These are phyloP conservation scores for Equus quagga DNA, from an alignment of 2,113 vertebrate species.

Conservation along the genomic window DNA sequence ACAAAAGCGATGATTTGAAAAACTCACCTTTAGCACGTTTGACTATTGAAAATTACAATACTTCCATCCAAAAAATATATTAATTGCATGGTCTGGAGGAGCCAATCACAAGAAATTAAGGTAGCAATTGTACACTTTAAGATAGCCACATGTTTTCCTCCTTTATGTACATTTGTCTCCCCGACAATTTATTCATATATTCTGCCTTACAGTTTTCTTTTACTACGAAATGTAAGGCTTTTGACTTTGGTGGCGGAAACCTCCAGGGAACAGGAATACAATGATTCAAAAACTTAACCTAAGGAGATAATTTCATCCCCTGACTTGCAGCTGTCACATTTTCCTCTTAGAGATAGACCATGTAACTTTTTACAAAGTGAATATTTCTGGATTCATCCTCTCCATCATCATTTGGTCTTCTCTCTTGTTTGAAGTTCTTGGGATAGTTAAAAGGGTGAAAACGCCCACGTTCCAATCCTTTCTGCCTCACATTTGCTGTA, in stretches of 20 bases:
- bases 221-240: conserved; percentile 7
- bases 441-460: conserved; percentile 42
- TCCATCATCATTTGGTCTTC: background rate
- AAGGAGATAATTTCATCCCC: conserved; percentile 51
- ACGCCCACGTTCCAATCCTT: conserved; percentile 19
- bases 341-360: conserved; percentile 18
- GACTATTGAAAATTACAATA: background rate
- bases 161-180: background rate
- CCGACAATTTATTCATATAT: conserved; percentile 42
- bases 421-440: conserved; percentile 43
- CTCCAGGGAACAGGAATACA: background rate
- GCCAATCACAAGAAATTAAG: background rate
- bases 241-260: conserved; percentile 37
- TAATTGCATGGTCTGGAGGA: background rate
- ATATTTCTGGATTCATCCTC: conserved; percentile 51
- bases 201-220: conserved; percentile 51
- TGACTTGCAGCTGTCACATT: conserved; percentile 48
- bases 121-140: background rate
- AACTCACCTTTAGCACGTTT: background rate
- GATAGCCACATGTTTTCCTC: background rate
- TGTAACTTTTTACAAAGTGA: background rate
- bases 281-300: conserved; percentile 39
- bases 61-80: background rate
- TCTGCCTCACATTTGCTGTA: conserved; percentile 55
- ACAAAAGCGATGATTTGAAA: background rate